Base-by-base conservation (phyloP, 2,888 invertebrate species). In the Noctua janthina region DNA sequence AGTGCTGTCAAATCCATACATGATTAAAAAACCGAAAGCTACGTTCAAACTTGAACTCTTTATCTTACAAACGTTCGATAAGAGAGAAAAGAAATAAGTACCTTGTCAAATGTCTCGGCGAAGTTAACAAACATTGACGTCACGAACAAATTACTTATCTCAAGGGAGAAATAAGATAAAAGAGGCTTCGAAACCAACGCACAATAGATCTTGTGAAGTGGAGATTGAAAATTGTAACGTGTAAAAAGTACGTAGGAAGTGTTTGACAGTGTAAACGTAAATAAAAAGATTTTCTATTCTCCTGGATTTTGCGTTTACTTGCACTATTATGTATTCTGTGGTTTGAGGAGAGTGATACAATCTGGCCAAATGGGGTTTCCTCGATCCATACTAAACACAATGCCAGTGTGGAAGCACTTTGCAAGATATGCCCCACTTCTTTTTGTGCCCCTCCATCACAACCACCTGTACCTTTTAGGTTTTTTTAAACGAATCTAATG, bases 21-120 rank as follows among this genome's bases (percentile, higher is more conserved):
- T 81, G 69, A 70, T 86, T 75, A 75, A 75, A 71, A 86, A 86
- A 75, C 43, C 75, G 56, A 86, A 74, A 56, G 20, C 43, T 66
- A n/a, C 59, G 29, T 86, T 78, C 84, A 67, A 83, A 83, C 73
- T 82, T 78, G 67, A 85, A 88, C 82, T 82, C 85, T 79, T 75
- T 87, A 79, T 75, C 66, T 73, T 29, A 29, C 66, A 84, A 87
- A 74, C 54, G 64, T 70, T 78, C 77, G 54, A 84, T 81, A 88
- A 71, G 82, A 79, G 75, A 85, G 83, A 86, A 85, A 85, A 86
- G 83, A 91, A 92, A 90, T 89, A 90, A 89, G 87, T 89, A 88
- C 87, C 83, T 84, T 90, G 90, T 92, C 90, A 92, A 91, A 91
- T 90, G 92, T 91, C 92, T 92, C 87, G 82, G 76, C 84, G 69